Base-by-base conservation (phyloP, 2,888 invertebrate genomes). In the Nezara viridula region DNA sequence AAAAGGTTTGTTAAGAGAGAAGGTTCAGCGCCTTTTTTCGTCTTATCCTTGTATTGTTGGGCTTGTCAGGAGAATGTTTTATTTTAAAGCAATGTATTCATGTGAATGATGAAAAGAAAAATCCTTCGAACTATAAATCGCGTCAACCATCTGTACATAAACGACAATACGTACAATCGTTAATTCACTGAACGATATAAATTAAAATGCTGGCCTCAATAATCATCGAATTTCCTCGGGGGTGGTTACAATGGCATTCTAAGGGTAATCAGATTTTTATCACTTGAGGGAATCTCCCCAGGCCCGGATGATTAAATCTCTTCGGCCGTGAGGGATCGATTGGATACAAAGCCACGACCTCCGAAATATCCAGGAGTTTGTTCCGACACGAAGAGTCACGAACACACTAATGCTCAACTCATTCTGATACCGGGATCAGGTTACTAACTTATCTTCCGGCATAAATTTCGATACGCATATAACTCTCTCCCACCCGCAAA, bases 191-290 rank as follows among this genome's bases (percentile, higher is more conserved):
- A 44, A 44, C 10, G 44, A 7, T 44, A 44, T 44, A 44, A 10
- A 44, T 44, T 44, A 5, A 60, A 60, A 19, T 37, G 32, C 66
- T 19, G 37, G 37, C 21, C 37, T 73, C 66, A 73, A 73, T 19
- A 37, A 9, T 73, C 32, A 27, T 60, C 19, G 14, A 27, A 60
- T 60, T 27, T 55, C n/a, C n/a, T n/a, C 3, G 12, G 3, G 19
- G 32, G 16, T 73, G 19, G 19, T 7, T 37, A 37, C 32, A 73
- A 73, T 37, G 19, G 37, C 66, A 37, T 73, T 37, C 66, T 21
- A 37, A 73, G 32, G 5, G 32, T 73, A 73, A 73, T 73, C 66
- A 37, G 66, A 73, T 81, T 81, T 81, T 81, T 81, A 81, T 81
- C 81, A 47, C 81, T 81, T 37, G 19, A 73, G 7, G 66, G 37